Percentiles rank a stretch among this genome's conserved stretches.
phyloP scores from a whole-genome alignment of 2,113 vertebrate genomes.

The Calyptommatus sinebrachiatus region DNA sequence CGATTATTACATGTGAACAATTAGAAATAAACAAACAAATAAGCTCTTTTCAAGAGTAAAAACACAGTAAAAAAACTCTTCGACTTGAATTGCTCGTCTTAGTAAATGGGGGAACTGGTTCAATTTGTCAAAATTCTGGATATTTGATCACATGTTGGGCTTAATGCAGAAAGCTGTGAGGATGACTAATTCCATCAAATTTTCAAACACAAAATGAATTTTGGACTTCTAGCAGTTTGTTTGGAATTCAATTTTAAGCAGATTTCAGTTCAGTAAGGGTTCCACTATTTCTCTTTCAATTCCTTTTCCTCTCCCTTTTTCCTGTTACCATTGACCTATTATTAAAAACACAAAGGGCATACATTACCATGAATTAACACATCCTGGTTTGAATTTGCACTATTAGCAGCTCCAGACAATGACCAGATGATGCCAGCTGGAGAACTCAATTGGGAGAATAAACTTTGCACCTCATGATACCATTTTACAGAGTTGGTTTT shows the following conservation, averaged over 20 bases:
- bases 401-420: not conserved
- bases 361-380: not conserved
- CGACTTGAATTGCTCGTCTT: no score
- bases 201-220: not conserved
- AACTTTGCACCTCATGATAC: constrained; percentile 15
- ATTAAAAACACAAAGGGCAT: not conserved
- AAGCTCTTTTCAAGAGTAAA: no score
- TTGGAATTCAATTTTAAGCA: not conserved
- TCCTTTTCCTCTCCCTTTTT: not conserved
- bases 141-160: no score
- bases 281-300: not conserved
- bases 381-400: constrained; percentile 18
- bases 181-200: no score
- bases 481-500: constrained; percentile 27
- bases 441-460: constrained; percentile 10
- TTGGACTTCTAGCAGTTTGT: not conserved
- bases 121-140: no score
- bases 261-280: not conserved
- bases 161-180: no score
- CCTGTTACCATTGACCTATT: constrained; percentile 1
- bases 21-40: no score
- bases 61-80: no score
- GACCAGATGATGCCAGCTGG: not conserved
- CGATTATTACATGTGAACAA: no score
- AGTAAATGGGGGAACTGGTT: no score